Conservation (phyloP, 2,888 invertebrate species). For the Dioctria linearis region DNA sequence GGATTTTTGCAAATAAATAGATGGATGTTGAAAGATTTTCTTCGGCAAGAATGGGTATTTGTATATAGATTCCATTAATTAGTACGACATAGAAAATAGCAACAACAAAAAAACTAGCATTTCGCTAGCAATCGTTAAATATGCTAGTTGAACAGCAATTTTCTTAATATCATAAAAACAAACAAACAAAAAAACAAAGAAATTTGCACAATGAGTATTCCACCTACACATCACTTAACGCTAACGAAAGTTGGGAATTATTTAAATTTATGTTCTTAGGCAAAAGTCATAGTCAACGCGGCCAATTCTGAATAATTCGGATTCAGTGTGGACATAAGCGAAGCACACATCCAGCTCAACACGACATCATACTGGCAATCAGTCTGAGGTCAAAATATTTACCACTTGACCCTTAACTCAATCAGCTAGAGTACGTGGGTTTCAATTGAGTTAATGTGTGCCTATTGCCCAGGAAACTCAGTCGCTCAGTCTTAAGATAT, state of each 20-base stretch:
- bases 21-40: neutral
- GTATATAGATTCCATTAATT: neutral
- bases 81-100: too few species aligned
- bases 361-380: conserved; percentile 61
- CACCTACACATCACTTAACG: conserved; percentile 48
- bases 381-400: conserved; percentile 62
- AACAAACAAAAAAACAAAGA: too few species aligned
- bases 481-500: conserved; percentile 31
- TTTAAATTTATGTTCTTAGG: conserved; percentile 43
- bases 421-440: conserved; percentile 62
- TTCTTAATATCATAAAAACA: conserved; percentile 29
- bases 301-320: conserved; percentile 30
- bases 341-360: conserved; percentile 9
- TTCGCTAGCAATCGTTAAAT: too few species aligned
- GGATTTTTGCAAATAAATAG: conserved; percentile 9
- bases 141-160: neutral
- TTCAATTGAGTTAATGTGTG: conserved; percentile 52
- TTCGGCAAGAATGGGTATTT: neutral
- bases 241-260: conserved; percentile 42
- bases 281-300: neutral
- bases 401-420: conserved; percentile 62
- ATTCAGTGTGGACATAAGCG: conserved; percentile 8
- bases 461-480: conserved; percentile 38
- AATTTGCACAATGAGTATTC: conserved; percentile 33
- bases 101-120: too few species aligned